phyloP scores from a whole-genome alignment of 2,888 invertebrate genomes.

The Odontocolon sp. region DNA sequence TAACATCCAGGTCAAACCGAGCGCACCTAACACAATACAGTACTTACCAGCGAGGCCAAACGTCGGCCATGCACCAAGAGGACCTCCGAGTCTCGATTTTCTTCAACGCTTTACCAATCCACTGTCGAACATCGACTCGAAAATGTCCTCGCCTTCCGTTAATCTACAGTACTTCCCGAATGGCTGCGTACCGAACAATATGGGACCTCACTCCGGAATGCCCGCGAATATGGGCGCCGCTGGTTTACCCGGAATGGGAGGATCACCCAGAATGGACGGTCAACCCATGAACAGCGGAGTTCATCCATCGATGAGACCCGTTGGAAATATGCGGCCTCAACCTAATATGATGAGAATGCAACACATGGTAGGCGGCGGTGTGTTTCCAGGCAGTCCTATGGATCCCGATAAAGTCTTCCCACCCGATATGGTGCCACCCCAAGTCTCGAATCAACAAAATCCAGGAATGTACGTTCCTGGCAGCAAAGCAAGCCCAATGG shows the following conservation, averaged over 20 bases:
- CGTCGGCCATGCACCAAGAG: slow-evolving; percentile 87
- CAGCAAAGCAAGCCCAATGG: slow-evolving; percentile 83
- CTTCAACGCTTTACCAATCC: slow-evolving; percentile 94
- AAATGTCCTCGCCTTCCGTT: slow-evolving; percentile 85
- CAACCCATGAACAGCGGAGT: slow-evolving; percentile 79
- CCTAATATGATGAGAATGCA: slow-evolving; percentile 79
- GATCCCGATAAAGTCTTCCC: slow-evolving; percentile 79
- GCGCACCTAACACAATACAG: slow-evolving; percentile 98
- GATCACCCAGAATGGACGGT: slow-evolving; percentile 79
- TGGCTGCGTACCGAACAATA: slow-evolving; percentile 82
- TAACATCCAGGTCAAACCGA: slow-evolving; percentile 96
- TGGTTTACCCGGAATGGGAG: slow-evolving; percentile 78
- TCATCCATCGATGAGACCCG: slow-evolving; percentile 79
- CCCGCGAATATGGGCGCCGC: slow-evolving; percentile 80
- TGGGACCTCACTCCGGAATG: slow-evolving; percentile 81
- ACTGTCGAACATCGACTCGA: slow-evolving; percentile 86
- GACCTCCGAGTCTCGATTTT: slow-evolving; percentile 94
- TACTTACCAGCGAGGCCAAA: slow-evolving; percentile 98
- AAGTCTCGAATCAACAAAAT: slow-evolving; percentile 80
- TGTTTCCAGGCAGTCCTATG: slow-evolving; percentile 79
- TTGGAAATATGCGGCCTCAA: slow-evolving; percentile 80
- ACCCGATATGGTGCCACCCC: slow-evolving; percentile 76
- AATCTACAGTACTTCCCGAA: slow-evolving; percentile 89
- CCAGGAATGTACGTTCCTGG: slow-evolving; percentile 84
- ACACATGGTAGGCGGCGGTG: slow-evolving; percentile 79